Base-by-base conservation (phyloP, 2,113 vertebrate genomes). In the Ceratotherium simum region DNA sequence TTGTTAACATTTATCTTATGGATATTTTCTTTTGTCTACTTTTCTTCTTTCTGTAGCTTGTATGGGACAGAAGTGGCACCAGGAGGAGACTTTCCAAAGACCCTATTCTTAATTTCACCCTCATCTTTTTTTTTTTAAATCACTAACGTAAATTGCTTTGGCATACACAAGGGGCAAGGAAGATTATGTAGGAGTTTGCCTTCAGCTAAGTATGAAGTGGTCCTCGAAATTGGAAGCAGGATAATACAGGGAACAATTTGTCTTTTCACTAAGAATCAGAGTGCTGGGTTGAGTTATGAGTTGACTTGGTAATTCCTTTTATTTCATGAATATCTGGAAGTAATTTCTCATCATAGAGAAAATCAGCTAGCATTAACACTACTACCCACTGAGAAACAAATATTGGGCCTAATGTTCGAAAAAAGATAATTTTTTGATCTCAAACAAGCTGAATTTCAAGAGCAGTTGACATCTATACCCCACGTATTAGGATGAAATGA, bases 311-410 rank as follows among this genome's bases (percentile, higher is more conserved):
- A 94, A 70, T 79, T 91, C 31, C 16, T 91, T 88, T 84, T 70
- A 72, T 48, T 87, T 88, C 42, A 78, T 76, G 3, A 67, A 27
- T 48, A 79, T 90, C 25, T 83, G 31, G 48, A 90, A 94, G 54
- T 58, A 81, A 96, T 69, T 95, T 95, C n/a, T 80, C 51, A 69
- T 96, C n/a, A 76, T 8, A 31, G 39, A 90, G 64, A 87, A 80
- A 95, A 95, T 64, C 46, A 87, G 27, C 23, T 51, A 76, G 39
- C 72, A 69, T 69, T 95, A 90, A 93, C 36, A 33, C 7, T 94
- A 56, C 42, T 69, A 51, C 21, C 58, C 27, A 46, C 10, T 51
- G 8, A 95, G 67, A 95, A 98, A 88, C 58, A 97, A 97, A 96
- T 88, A 83, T 36, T 81, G 58, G 64, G 6, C 54, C 69, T 62